phyloP scores from a whole-genome alignment of 2,797 vertebrate genomes.

The Neostethus bicornis region DNA sequence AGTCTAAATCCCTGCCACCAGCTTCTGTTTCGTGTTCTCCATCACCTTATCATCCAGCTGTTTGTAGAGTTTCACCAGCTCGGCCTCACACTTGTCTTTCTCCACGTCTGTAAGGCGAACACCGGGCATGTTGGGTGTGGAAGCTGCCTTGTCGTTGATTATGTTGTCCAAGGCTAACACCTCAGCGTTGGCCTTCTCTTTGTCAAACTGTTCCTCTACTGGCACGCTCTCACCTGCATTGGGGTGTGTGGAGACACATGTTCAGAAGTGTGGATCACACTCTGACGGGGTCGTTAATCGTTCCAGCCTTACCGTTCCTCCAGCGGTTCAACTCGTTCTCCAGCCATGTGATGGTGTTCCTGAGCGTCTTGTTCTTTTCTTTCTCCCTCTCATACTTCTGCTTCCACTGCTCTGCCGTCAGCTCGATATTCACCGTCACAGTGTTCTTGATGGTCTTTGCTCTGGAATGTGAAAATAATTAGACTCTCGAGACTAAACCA shows the following conservation, averaged over 20 bases:
- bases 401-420: conserved; percentile 98
- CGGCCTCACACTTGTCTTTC: conserved; percentile 93
- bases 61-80: conserved; percentile 94
- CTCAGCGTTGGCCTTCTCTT: conserved; percentile 94
- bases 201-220: conserved; percentile 94
- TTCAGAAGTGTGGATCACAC: neutral
- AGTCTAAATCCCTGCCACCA: no score
- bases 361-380: conserved; percentile 91
- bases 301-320: conserved; percentile 87
- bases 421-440: conserved; percentile 94
- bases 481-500: neutral
- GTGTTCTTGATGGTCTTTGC: conserved; percentile 99
- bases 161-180: conserved; percentile 90
- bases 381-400: conserved; percentile 97
- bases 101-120: conserved; percentile 89
- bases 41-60: conserved; percentile 96
- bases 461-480: conserved; percentile 70
- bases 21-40: neutral
- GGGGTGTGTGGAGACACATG: neutral
- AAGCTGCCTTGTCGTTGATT: conserved; percentile 88
- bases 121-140: conserved; percentile 86
- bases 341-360: conserved; percentile 93
- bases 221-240: conserved; percentile 91
- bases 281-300: no score
- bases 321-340: conserved; percentile 97